Evolutionary conservation across 2,797 vertebrate genomes (phyloP).

Genomic region (Spondyliosoma cantharus): DNA sequence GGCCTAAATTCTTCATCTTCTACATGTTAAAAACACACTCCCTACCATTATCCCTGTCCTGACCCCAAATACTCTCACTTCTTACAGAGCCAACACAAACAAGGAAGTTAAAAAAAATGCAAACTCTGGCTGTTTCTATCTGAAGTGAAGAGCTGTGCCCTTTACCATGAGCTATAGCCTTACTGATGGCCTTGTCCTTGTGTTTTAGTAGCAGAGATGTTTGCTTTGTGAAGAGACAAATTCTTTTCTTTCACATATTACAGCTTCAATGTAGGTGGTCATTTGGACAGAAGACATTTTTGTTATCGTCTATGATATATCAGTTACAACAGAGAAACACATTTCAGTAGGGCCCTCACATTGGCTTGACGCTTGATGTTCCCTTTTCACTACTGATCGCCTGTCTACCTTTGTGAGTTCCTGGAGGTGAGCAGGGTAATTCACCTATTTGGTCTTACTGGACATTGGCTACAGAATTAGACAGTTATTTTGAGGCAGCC

Average conservation of each 20-base stretch:
- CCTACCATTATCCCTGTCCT: not conserved
- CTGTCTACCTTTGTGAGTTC: not conserved
- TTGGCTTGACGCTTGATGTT: slow-evolving; percentile 1
- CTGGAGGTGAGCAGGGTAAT: slow-evolving; percentile 1
- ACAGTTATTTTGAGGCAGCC: slow-evolving; percentile 43
- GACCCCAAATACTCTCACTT: not conserved
- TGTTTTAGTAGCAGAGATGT: slow-evolving; percentile 40
- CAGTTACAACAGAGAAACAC: slow-evolving; percentile 27
- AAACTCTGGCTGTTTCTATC: not conserved
- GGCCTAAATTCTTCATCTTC: not conserved
- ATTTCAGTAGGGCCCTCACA: slow-evolving; percentile 6
- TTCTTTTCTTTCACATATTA: slow-evolving; percentile 23
- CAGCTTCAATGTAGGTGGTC: slow-evolving; percentile 27
- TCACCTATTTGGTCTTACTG: slow-evolving; percentile 10
- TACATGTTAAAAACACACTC: not conserved
- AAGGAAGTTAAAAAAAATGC: not conserved
- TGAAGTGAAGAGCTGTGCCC: not conserved
- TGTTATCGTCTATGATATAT: slow-evolving; percentile 19
- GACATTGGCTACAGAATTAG: slow-evolving; percentile 9
- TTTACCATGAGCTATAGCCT: slow-evolving; percentile 18
- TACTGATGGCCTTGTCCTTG: slow-evolving; percentile 3
- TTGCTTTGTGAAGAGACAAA: slow-evolving; percentile 36
- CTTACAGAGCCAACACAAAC: slow-evolving; percentile 12
- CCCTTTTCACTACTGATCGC: not conserved
- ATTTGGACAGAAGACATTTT: not conserved